Conservation (phyloP, 1,140 invertebrate genomes). For the Pomacea maculata region DNA sequence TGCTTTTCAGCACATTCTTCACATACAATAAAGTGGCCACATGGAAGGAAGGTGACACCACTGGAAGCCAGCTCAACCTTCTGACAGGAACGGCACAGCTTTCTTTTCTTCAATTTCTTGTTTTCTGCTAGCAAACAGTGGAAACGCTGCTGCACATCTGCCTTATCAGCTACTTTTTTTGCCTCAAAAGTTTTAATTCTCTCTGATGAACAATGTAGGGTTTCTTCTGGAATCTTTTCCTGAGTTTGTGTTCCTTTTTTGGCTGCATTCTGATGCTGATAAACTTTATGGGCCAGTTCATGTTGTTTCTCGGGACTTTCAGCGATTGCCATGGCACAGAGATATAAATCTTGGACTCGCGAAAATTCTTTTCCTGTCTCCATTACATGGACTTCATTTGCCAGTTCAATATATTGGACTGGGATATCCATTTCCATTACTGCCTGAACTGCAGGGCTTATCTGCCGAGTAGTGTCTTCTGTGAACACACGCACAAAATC, state of each 20-base stretch:
- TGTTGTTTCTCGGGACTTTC: conserved; percentile 4
- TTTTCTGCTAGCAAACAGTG: background rate
- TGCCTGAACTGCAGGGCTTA: background rate
- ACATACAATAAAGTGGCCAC: conserved; percentile 24
- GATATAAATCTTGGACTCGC: background rate
- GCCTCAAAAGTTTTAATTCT: background rate
- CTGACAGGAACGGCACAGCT: conserved; percentile 14
- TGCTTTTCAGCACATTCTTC: conserved; percentile 17
- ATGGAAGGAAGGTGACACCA: conserved; percentile 25
- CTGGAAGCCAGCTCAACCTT: conserved; percentile 10
- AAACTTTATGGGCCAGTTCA: background rate
- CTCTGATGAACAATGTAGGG: background rate
- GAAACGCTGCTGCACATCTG: background rate
- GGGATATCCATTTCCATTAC: background rate
- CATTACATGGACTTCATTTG: background rate
- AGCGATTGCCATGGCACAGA: background rate
- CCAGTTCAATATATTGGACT: background rate
- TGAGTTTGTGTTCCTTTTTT: background rate
- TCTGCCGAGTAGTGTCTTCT: background rate
- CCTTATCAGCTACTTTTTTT: background rate
- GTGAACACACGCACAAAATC: too few relatives aligned
- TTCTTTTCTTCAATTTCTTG: conserved; percentile 11
- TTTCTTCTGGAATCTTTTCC: background rate
- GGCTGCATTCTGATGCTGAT: background rate
- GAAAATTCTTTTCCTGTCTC: background rate